Conservation (phyloP, 2,797 vertebrate genomes). For the Malurus leucopterus region DNA sequence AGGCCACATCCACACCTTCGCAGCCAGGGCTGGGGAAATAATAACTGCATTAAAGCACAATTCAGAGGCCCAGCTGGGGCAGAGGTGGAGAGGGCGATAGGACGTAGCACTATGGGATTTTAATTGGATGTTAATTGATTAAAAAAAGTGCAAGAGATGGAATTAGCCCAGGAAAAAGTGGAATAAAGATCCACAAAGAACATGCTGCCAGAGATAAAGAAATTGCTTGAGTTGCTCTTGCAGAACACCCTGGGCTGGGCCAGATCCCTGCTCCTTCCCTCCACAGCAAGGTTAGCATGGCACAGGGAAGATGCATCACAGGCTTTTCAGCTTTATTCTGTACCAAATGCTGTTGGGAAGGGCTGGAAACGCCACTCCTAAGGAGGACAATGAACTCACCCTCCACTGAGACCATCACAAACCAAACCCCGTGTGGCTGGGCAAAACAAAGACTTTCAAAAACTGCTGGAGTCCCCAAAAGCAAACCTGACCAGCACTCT, state of each 20-base stretch:
- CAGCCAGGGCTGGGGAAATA: neutral
- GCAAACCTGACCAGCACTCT: neutral
- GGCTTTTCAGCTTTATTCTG: neutral
- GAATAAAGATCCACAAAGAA: neutral
- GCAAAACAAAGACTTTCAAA: neutral
- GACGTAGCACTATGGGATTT: neutral
- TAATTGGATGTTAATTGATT: neutral
- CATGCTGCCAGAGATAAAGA: neutral
- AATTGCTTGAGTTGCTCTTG: rapidly evolving
- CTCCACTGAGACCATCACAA: neutral
- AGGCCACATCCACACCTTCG: neutral
- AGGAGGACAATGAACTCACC: neutral
- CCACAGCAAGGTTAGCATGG: rapidly evolving
- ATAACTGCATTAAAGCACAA: neutral
- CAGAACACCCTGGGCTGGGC: neutral
- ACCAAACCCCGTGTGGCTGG: rapidly evolving
- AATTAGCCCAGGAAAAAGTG: neutral
- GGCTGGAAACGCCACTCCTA: neutral
- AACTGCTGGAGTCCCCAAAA: neutral
- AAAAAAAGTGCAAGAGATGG: neutral
- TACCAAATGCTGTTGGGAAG: neutral
- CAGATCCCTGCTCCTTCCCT: neutral
- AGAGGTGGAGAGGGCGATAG: rapidly evolving
- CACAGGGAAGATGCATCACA: neutral
- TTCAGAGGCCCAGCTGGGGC: neutral